Conservation (phyloP, 2,113 vertebrate species). For the Ceyx melanurus region DNA sequence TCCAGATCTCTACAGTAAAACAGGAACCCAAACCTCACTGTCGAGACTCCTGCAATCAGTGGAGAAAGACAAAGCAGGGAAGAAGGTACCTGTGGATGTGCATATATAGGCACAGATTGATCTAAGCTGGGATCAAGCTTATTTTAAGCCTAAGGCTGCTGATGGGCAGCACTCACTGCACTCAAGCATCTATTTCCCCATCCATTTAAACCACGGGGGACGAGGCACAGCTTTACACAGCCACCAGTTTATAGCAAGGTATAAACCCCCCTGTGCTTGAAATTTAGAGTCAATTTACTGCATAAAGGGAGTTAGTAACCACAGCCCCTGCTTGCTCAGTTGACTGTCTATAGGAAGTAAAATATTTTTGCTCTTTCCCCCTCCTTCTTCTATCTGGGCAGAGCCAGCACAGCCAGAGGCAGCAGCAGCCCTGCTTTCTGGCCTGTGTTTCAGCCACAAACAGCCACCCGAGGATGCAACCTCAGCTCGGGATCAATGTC, state of each 20-base stretch:
- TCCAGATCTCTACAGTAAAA: not conserved
- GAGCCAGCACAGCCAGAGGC: not conserved
- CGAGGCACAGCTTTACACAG: not conserved
- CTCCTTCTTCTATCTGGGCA: not conserved
- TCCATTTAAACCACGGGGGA: not conserved
- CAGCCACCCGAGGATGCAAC: not conserved
- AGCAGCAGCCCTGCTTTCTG: not conserved
- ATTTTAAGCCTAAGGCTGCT: not conserved
- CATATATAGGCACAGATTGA: rapidly evolving
- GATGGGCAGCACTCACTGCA: not conserved
- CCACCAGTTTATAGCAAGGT: not conserved
- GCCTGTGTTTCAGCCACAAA: not conserved
- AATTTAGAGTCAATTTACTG: not conserved
- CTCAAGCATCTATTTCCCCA: not conserved
- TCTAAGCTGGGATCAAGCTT: rapidly evolving
- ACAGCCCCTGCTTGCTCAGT: not conserved
- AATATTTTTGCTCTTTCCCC: not conserved
- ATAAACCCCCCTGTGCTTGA: not conserved
- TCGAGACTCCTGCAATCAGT: not conserved
- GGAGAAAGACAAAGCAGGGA: not conserved
- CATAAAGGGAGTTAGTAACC: not conserved
- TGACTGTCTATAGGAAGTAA: not conserved
- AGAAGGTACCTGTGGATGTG: not conserved
- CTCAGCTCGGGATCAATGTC: not conserved
- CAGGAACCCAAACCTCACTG: rapidly evolving